Percentiles rank a stretch among this genome's conserved stretches.
These are phyloP conservation scores for Frankliniella fusca DNA, from an alignment of 2,888 invertebrate genomes.

Conservation along the genomic window DNA sequence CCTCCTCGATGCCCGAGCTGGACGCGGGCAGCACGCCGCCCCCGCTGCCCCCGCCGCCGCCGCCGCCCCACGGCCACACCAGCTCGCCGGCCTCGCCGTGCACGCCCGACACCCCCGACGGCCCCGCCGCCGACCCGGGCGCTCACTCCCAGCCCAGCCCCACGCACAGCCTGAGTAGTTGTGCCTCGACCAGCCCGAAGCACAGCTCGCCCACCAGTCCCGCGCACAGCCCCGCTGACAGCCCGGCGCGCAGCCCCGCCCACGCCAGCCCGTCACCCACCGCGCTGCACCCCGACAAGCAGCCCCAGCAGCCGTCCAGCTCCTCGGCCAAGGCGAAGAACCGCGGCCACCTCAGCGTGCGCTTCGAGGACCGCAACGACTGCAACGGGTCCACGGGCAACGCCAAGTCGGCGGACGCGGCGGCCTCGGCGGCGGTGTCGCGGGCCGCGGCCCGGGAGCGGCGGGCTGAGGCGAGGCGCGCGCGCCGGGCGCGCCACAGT, in stretches of 20 bases:
- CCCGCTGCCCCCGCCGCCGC: conserved; percentile 44
- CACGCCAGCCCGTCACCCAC: conserved; percentile 38
- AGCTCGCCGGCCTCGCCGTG: conserved; percentile 49
- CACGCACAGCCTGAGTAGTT: conserved; percentile 20
- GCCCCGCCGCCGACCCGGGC: conserved; percentile 46
- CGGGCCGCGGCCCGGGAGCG: conserved; percentile 49
- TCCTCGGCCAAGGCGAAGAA: conserved; percentile 45
- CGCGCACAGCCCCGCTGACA: conserved; percentile 29
- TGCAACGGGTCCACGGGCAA: conserved; percentile 42
- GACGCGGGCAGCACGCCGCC: conserved; percentile 47
- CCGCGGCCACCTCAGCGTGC: conserved; percentile 50
- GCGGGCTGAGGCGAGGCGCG: conserved; percentile 30
- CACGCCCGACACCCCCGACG: conserved; percentile 58
- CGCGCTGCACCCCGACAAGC: conserved; percentile 37
- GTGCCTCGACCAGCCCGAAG: conserved; percentile 4
- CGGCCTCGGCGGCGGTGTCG: conserved; percentile 48
- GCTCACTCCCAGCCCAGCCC: conserved; percentile 33
- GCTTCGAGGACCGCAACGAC: conserved; percentile 51
- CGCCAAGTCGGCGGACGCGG: conserved; percentile 44
- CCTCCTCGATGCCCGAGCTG: conserved; percentile 61
- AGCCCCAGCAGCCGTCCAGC: conserved; percentile 43
- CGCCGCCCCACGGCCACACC: conserved; percentile 40
- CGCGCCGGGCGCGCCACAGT: conserved; percentile 35
- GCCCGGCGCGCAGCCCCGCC: conserved; percentile 28
- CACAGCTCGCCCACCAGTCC: conserved; percentile 33